A percentile compares a stretch with the other conserved stretches of the same genome.
phyloP scores from a whole-genome alignment of 2,888 invertebrate species.

The Parapristionchus giblindavisi region DNA sequence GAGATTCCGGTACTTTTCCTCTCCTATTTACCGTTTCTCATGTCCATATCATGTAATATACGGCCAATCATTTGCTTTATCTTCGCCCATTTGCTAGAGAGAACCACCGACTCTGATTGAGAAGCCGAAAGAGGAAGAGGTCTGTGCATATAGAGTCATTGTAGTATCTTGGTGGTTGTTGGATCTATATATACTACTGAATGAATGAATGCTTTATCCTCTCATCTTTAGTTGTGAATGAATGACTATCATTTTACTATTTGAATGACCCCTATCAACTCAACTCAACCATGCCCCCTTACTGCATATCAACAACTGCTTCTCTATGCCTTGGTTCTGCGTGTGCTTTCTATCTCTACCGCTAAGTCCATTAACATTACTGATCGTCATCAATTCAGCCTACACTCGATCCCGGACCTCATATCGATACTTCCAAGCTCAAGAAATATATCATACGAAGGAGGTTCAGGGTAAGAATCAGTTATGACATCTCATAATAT shows the following conservation, averaged over 20 bases:
- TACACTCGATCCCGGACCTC: constrained; percentile 45
- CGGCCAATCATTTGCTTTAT: constrained; percentile 2
- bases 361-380: not conserved
- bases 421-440: constrained; percentile 60
- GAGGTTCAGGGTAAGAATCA: constrained; percentile 64
- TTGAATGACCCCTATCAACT: constrained; percentile 6
- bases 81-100: constrained; percentile 27
- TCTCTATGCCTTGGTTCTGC: not conserved
- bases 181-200: too few species aligned
- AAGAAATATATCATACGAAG: constrained; percentile 62
- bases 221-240: too few species aligned
- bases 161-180: too few species aligned
- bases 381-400: not conserved
- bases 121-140: constrained; percentile 19
- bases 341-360: not conserved
- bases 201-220: too few species aligned
- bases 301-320: constrained; percentile 9
- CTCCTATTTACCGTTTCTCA: too few species aligned
- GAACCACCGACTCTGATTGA: constrained; percentile 6
- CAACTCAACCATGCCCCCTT: not conserved
- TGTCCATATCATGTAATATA: not conserved
- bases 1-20: too few species aligned
- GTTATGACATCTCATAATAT: too few species aligned
- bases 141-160: constrained; percentile 3
- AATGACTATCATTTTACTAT: too few species aligned